These are phyloP conservation scores for Irena cyanogastra DNA, from an alignment of 2,113 vertebrate genomes.

Conservation along the genomic window DNA sequence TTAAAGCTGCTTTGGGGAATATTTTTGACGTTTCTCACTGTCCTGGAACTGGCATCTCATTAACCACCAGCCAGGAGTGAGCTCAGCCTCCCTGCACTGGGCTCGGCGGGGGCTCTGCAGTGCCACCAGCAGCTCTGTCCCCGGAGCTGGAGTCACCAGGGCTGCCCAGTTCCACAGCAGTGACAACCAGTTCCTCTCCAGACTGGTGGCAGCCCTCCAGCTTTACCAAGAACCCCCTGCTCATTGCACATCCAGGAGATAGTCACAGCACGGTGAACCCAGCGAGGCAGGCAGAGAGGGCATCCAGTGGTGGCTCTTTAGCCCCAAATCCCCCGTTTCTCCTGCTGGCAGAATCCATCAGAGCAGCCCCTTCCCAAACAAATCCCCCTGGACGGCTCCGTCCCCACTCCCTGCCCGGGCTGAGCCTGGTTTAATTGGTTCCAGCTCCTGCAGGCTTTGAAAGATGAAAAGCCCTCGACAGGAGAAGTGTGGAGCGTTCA, in stretches of 20 bases:
- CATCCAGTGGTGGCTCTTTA: background rate
- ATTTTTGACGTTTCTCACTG: background rate
- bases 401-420: accelerated
- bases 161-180: background rate
- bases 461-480: conserved; percentile 42
- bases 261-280: accelerated
- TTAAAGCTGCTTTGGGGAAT: background rate
- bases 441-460: conserved; percentile 19
- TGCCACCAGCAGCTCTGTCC: background rate
- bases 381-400: background rate
- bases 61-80: background rate
- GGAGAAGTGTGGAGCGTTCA: conserved; percentile 13
- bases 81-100: background rate
- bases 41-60: background rate
- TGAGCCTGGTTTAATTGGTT: conserved; percentile 28
- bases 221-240: background rate
- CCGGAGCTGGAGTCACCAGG: background rate
- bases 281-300: background rate
- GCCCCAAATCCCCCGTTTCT: background rate
- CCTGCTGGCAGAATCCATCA: background rate
- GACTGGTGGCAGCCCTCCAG: background rate
- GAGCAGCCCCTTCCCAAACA: background rate
- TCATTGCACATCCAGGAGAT: accelerated
- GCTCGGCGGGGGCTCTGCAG: background rate
- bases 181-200: background rate